Evolutionary conservation across 2,888 invertebrate genomes (phyloP).

Genomic region (Aphodius granarius): DNA sequence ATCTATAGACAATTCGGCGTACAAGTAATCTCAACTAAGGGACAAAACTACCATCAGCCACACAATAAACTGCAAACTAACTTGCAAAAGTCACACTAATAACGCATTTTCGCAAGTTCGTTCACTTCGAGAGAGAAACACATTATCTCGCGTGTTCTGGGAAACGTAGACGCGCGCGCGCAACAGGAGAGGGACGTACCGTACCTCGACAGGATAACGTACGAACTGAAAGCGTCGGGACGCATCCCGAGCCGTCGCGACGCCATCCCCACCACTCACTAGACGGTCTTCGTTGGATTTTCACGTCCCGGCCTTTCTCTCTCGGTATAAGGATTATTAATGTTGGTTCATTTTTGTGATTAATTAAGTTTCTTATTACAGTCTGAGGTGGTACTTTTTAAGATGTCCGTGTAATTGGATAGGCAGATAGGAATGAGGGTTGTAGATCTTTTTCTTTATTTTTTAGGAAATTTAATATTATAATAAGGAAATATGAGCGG

Average conservation of each 20-base stretch:
- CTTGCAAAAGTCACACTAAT: background rate
- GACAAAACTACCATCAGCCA: background rate
- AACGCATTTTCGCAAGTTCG: background rate
- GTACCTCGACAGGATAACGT: constrained; percentile 38
- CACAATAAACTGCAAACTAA: background rate
- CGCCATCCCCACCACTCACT: constrained; percentile 9
- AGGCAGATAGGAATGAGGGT: background rate
- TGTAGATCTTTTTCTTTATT: background rate
- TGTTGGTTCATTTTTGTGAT: constrained; percentile 4
- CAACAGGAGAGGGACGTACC: constrained; percentile 30
- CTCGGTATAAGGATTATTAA: background rate
- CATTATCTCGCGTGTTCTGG: background rate
- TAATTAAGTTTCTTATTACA: background rate
- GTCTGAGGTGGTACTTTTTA: background rate
- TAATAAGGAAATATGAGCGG: background rate
- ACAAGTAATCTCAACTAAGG: background rate
- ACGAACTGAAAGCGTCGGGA: constrained; percentile 43
- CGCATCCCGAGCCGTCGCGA: constrained; percentile 34
- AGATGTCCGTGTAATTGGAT: background rate
- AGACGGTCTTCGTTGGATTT: background rate
- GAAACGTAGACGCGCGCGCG: background rate
- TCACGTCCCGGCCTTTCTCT: constrained; percentile 6
- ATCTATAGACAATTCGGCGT: background rate
- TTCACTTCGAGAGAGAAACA: background rate
- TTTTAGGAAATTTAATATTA: background rate